phyloP scores from a whole-genome alignment of 2,797 vertebrate genomes.

The Gallinago nigripennis region DNA sequence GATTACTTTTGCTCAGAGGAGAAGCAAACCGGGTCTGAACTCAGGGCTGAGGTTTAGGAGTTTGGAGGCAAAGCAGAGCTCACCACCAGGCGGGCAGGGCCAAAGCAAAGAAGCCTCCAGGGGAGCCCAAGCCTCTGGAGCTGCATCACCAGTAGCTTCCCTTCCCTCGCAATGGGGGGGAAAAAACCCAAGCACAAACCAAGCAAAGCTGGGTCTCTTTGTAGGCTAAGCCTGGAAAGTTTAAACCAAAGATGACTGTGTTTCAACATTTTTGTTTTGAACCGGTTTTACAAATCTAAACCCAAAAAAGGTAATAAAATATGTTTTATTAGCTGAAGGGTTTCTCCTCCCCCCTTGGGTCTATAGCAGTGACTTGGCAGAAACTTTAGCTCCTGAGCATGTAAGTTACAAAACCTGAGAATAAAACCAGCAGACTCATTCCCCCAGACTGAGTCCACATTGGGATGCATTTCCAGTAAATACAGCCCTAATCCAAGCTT shows the following conservation, averaged over 20 bases:
- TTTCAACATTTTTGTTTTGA: background rate
- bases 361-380: background rate
- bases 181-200: background rate
- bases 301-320: background rate
- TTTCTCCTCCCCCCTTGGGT: background rate
- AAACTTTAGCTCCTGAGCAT: background rate
- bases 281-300: background rate
- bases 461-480: background rate
- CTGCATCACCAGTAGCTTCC: background rate
- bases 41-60: background rate
- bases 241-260: background rate
- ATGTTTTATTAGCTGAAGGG: background rate
- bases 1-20: background rate
- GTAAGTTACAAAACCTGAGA: background rate
- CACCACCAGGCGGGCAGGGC: background rate
- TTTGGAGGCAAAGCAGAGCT: background rate
- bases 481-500: background rate
- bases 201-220: background rate
- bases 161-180: accelerated
- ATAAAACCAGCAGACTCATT: background rate
- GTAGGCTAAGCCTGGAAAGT: background rate
- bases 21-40: background rate
- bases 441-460: accelerated
- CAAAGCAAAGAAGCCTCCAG: accelerated
- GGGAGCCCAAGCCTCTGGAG: background rate